A percentile compares a stretch with the other conserved stretches of the same genome.
These are phyloP conservation scores for Proteles cristata DNA, from an alignment of 2,113 vertebrate species.

Conservation along the genomic window DNA sequence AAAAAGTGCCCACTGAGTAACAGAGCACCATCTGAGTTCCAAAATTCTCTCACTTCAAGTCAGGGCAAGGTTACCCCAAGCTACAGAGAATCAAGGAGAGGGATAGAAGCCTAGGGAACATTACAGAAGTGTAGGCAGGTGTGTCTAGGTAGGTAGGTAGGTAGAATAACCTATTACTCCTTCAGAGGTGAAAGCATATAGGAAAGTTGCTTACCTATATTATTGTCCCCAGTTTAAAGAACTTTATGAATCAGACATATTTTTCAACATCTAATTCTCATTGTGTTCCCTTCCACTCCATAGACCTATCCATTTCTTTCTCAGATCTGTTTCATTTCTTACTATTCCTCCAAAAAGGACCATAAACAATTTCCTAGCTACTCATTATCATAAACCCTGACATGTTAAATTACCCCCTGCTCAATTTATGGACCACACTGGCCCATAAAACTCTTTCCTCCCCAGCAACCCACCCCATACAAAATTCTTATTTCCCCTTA, in stretches of 20 bases:
- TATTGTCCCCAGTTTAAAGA: not conserved
- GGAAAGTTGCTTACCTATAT: not conserved
- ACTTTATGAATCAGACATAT: not conserved
- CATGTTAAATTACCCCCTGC: conserved; percentile 62
- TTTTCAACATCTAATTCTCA: conserved; percentile 25
- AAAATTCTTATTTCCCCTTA: conserved; percentile 66
- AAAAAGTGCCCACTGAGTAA: not conserved
- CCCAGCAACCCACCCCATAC: not conserved
- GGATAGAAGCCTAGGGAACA: not conserved
- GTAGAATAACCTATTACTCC: not conserved
- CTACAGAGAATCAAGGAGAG: not conserved
- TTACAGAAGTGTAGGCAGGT: not conserved
- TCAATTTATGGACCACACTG: conserved; percentile 61
- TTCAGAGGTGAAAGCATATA: not conserved
- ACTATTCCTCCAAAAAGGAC: conserved; percentile 57
- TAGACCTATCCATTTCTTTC: not conserved
- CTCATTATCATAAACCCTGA: conserved; percentile 74
- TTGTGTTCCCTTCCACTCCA: not conserved
- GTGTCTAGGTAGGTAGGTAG: not conserved
- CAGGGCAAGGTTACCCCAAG: not conserved
- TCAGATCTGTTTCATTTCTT: conserved; percentile 46
- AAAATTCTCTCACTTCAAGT: not conserved
- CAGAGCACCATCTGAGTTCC: not conserved
- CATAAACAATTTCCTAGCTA: conserved; percentile 61
- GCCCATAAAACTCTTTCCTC: conserved; percentile 69